Evolutionary conservation across 2,797 vertebrate species (phyloP).

Genomic region (Eurystomus glaucurus): DNA sequence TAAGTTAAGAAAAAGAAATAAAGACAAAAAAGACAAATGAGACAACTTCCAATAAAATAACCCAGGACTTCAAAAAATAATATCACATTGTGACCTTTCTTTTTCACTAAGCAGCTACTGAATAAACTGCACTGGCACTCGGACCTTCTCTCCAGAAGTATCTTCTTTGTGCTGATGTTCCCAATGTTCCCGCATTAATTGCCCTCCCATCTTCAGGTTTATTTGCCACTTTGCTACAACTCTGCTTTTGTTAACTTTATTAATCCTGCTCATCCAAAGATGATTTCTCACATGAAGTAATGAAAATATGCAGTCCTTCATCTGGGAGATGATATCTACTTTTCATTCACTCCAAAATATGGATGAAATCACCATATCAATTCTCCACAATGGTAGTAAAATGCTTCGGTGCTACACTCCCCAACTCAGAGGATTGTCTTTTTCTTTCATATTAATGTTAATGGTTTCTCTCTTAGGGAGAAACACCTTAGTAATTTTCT

Average conservation of each 20-base stretch:
- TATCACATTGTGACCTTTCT: not conserved
- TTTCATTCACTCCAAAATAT: conserved; percentile 11
- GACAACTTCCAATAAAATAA: not conserved
- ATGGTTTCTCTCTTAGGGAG: conserved; percentile 27
- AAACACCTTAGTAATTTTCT: conserved; percentile 67
- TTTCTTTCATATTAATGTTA: conserved; percentile 50
- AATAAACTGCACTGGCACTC: not conserved
- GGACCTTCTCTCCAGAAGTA: not conserved
- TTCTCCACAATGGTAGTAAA: not conserved
- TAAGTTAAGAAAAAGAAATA: not conserved
- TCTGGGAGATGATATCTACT: not conserved
- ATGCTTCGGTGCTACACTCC: not conserved
- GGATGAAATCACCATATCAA: not conserved
- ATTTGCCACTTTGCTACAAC: not conserved
- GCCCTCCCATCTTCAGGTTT: not conserved
- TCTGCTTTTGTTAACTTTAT: conserved; percentile 35
- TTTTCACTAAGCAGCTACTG: not conserved
- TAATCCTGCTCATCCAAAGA: conserved; percentile 4
- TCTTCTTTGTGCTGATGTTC: not conserved
- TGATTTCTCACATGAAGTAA: not conserved
- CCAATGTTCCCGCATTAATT: not conserved
- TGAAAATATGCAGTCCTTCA: conserved; percentile 1
- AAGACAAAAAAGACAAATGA: not conserved
- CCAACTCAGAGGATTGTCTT: conserved; percentile 15
- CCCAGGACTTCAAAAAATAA: not conserved